Percentiles rank a stretch among this genome's conserved stretches.
Evolutionary conservation across 2,888 invertebrate species (phyloP).

Genomic region (Drosophila kanekoi): DNA sequence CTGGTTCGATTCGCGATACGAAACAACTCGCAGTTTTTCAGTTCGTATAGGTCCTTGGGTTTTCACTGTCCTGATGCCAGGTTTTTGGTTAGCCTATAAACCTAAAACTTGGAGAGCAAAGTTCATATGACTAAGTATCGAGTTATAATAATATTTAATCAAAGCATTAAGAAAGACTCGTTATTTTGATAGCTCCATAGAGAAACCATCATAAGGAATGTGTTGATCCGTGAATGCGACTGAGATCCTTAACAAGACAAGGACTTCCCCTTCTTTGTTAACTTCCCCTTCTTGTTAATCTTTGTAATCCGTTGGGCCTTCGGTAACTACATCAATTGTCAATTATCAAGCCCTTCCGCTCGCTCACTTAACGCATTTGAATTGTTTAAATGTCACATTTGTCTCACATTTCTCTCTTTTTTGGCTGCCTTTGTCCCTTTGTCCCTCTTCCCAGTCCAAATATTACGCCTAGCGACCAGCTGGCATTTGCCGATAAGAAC

Average conservation of each 20-base stretch:
- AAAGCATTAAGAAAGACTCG: too few relatives aligned
- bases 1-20: too few relatives aligned
- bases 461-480: conserved; percentile 25
- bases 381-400: conserved; percentile 33
- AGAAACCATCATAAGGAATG: not conserved
- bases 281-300: not conserved
- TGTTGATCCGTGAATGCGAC: not conserved
- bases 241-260: not conserved
- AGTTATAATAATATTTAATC: too few relatives aligned
- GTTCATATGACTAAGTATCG: too few relatives aligned
- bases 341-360: not conserved
- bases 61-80: too few relatives aligned
- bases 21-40: too few relatives aligned
- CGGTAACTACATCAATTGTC: not conserved
- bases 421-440: conserved; percentile 5
- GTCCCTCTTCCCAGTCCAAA: conserved; percentile 14
- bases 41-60: too few relatives aligned
- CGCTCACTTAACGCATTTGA: conserved; percentile 25
- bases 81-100: too few relatives aligned
- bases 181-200: too few relatives aligned
- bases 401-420: conserved; percentile 10
- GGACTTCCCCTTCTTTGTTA: not conserved
- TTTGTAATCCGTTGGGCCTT: not conserved
- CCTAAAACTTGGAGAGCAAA: too few relatives aligned
- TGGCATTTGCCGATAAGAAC: too few relatives aligned